Conservation (phyloP, 2,113 vertebrate genomes). For the Saccopteryx bilineata region DNA sequence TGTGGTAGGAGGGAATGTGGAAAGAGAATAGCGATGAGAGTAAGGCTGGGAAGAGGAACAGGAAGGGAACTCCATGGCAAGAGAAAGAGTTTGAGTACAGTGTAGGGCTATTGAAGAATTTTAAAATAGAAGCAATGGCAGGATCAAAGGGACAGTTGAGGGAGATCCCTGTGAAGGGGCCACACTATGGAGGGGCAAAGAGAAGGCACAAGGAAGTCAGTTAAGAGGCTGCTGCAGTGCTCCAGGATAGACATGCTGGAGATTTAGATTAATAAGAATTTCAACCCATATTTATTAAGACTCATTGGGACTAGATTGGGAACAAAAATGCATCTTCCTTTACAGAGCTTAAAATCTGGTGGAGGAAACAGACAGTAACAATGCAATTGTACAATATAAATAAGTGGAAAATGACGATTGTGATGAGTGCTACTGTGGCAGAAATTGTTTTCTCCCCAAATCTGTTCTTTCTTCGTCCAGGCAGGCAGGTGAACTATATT, state of each 20-base stretch:
- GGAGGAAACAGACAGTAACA: not conserved
- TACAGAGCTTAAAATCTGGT: constrained; percentile 25
- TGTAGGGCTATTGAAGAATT: not conserved
- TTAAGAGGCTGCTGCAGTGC: not conserved
- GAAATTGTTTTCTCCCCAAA: not conserved
- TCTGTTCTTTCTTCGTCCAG: not conserved
- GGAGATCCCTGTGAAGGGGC: not conserved
- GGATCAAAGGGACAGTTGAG: not conserved
- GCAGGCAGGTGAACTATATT: not conserved
- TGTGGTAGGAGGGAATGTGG: too few relatives aligned
- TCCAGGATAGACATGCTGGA: not conserved
- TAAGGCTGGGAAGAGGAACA: not conserved
- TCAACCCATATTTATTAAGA: not conserved
- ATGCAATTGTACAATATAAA: not conserved
- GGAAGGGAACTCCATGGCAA: not conserved
- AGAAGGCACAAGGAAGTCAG: not conserved
- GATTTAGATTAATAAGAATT: not conserved
- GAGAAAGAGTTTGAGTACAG: not conserved
- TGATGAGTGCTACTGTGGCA: not conserved
- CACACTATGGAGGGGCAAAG: not conserved
- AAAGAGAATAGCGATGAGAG: not conserved
- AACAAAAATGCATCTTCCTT: not conserved
- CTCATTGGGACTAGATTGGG: not conserved
- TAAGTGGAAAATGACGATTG: not conserved
- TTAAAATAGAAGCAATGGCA: not conserved